Evolutionary conservation across 2,888 invertebrate species (phyloP), one percentile per base, ranked within the genome.

Genomic region (Sicus ferrugineus): DNA sequence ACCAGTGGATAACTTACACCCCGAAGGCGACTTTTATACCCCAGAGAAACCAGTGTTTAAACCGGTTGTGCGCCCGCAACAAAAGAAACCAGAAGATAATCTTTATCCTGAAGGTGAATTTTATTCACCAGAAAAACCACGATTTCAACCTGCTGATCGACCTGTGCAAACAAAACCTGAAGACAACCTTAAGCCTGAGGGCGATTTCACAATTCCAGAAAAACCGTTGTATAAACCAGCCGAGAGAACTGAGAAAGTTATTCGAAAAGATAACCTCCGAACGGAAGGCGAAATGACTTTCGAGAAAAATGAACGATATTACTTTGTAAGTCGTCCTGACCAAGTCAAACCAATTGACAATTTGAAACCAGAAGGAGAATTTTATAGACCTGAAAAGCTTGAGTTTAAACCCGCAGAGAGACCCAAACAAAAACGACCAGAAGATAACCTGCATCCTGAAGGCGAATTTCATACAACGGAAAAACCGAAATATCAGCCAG

Each of bases 301-400:
- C 26, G 70, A 71, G 9, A 70, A 74, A 38, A 83, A 82, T 67
- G 75, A 79, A 3, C 74, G 79, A 67, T 87, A 79, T 48, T 61
- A 72, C 42, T 86, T 87, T 30, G 75, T 87, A 72, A 68, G 67
- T 34, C 77, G 87, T 65, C 86, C 86, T 1, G 81, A 83, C 19
- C 85, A 84, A 2, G 87, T 79, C 7, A 83, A 82, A 38, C 90
- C 89, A 6, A 80, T 85, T 74, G 91, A 92, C 79, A 92, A 92
- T 80, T 83, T 92, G 0, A 78, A 76, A 66, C 76, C 77, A 4
- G 80, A 80, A 69, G 88, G 89, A 28, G 88, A 88, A 28, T 89
- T 90, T 77, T 84, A 86, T 61, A 84, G 85, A 21, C 88, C 87
- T 38, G 87, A 87, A 54, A 88, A 87, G 50, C 88, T 87, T 0